Percentiles rank a stretch among this genome's conserved stretches.
phyloP scores from a whole-genome alignment of 2,888 invertebrate genomes.

The Tetrapedia diversipes region DNA sequence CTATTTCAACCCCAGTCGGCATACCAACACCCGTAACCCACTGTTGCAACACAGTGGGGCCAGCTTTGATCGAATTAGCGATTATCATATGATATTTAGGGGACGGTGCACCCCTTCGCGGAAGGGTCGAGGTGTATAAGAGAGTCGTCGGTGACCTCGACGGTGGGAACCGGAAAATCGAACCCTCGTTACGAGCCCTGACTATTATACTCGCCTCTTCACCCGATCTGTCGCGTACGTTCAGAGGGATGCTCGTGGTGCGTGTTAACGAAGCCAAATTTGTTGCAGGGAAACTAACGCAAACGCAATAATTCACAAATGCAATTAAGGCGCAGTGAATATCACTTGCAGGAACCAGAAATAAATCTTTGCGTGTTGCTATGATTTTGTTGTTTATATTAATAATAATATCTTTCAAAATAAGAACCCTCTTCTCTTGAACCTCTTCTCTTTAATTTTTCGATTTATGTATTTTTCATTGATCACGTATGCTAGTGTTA shows the following conservation, averaged over 20 bases:
- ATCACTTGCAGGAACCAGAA: no score
- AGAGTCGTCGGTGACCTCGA: background rate
- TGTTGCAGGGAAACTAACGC: background rate
- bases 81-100: constrained; percentile 65
- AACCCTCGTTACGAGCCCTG: constrained; percentile 25
- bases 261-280: no score
- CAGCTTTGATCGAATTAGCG: constrained; percentile 73
- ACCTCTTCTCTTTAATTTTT: no score
- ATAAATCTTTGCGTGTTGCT: no score
- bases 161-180: constrained; percentile 43
- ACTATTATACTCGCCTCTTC: background rate
- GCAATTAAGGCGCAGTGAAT: no score
- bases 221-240: background rate
- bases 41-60: constrained; percentile 9
- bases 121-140: constrained; percentile 12
- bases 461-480: no score
- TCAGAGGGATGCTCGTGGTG: background rate
- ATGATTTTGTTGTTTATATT: no score
- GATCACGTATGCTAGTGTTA: no score
- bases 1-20: constrained; percentile 33
- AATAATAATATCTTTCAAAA: no score
- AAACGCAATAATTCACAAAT: no score
- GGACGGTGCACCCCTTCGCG: constrained; percentile 28
- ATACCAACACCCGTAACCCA: constrained; percentile 40
- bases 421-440: no score